phyloP scores from a whole-genome alignment of 2,888 invertebrate species.

The Exocentrus adspersus region DNA sequence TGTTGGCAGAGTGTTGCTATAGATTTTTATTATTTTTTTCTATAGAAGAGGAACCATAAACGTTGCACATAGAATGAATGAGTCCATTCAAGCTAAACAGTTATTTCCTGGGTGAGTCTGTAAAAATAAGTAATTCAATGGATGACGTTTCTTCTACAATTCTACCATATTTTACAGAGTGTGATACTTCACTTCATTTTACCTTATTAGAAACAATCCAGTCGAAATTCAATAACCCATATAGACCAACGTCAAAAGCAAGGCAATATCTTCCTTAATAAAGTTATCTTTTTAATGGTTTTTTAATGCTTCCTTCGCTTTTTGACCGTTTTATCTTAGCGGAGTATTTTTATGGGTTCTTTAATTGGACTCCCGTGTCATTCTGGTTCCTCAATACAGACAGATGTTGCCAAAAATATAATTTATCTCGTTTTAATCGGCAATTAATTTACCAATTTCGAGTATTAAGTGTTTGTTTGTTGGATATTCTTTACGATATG shows the following conservation, averaged over 20 bases:
- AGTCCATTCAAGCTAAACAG: no score
- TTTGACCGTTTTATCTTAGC: conserved; percentile 7
- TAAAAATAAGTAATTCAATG: no score
- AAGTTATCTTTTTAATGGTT: conserved; percentile 12
- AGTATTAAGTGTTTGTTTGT: not conserved
- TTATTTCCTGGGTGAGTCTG: no score
- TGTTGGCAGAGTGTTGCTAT: no score
- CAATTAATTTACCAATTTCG: not conserved
- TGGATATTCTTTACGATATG: not conserved
- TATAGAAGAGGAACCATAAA: no score
- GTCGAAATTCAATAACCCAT: conserved; percentile 6
- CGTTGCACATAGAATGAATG: no score
- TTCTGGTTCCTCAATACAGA: not conserved
- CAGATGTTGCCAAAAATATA: conserved; percentile 1
- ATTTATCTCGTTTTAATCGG: not conserved
- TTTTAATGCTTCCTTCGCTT: conserved; percentile 8
- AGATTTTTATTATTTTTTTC: no score
- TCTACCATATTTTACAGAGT: no score
- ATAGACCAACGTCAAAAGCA: not conserved
- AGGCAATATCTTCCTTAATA: conserved; percentile 10
- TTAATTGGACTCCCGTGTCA: conserved; percentile 5
- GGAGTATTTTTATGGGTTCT: conserved; percentile 5
- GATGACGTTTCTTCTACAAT: no score
- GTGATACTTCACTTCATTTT: not conserved
- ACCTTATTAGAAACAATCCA: no score